Percentiles rank a stretch among this genome's conserved stretches.
These are phyloP conservation scores for Dicrostonyx torquatus DNA, from an alignment of 2,797 vertebrate genomes.

Conservation along the genomic window DNA sequence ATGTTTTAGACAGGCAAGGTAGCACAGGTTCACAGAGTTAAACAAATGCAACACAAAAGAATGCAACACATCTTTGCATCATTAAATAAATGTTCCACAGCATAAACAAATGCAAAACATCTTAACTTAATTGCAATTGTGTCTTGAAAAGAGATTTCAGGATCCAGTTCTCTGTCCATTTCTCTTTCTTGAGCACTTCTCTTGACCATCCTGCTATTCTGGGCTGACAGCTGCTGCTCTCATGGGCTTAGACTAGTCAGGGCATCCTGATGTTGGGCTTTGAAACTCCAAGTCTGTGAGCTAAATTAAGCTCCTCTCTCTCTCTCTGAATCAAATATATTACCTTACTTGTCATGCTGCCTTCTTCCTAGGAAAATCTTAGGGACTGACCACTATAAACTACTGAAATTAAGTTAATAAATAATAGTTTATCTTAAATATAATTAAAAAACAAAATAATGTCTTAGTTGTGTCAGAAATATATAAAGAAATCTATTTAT, in stretches of 20 bases:
- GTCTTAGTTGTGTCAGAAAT: neutral
- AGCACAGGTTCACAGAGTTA: neutral
- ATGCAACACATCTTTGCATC: neutral
- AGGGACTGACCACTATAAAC: neutral
- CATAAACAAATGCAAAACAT: neutral
- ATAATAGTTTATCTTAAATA: neutral
- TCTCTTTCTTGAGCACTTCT: neutral
- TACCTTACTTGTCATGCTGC: neutral
- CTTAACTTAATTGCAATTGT: neutral
- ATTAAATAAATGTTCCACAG: neutral
- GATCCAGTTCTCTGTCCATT: neutral
- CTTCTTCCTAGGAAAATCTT: slow-evolving; percentile 11
- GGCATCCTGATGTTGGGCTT: neutral
- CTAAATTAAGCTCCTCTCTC: neutral
- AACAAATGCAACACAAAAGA: neutral
- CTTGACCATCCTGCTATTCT: neutral
- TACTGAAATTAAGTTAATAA: slow-evolving; percentile 19
- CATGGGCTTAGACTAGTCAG: neutral
- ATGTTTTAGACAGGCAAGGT: neutral
- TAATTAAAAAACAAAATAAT: neutral
- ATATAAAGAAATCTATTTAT: neutral
- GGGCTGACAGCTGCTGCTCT: neutral
- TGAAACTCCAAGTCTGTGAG: neutral
- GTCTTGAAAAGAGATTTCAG: neutral
- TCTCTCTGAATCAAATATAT: neutral